Percentiles rank a stretch among this genome's conserved stretches.
Evolutionary conservation across 2,888 invertebrate species (phyloP).

Genomic region (Pteria penguin): DNA sequence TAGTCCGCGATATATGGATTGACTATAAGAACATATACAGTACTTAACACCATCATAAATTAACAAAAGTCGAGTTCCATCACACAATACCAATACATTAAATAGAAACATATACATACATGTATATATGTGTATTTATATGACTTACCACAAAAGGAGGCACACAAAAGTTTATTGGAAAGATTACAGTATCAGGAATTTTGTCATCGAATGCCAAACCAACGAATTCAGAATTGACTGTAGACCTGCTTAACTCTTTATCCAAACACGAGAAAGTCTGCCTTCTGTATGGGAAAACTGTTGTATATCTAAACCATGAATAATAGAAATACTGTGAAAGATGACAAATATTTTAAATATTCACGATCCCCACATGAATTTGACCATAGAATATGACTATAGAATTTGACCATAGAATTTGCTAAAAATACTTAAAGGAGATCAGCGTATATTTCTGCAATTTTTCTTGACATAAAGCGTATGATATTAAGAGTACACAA

Average conservation of each 20-base stretch:
- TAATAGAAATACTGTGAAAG: too few relatives aligned
- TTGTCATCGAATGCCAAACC: conserved; percentile 61
- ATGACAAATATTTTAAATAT: too few relatives aligned
- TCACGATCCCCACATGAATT: too few relatives aligned
- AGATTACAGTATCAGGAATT: conserved; percentile 62
- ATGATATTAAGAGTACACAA: too few relatives aligned
- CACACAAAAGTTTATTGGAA: conserved; percentile 66
- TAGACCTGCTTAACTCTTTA: conserved; percentile 55
- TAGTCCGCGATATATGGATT: too few relatives aligned
- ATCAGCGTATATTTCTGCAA: too few relatives aligned
- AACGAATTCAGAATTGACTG: conserved; percentile 53
- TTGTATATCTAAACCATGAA: conserved; percentile 72
- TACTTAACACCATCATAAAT: neutral
- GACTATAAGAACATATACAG: neutral
- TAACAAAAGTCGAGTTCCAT: neutral
- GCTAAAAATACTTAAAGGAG: too few relatives aligned
- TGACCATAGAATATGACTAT: too few relatives aligned
- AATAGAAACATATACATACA: neutral
- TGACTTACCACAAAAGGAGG: conserved; percentile 67
- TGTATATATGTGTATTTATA: neutral
- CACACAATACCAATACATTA: neutral
- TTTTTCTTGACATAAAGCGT: too few relatives aligned
- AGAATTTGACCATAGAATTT: too few relatives aligned
- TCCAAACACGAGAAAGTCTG: conserved; percentile 67
- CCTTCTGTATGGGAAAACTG: conserved; percentile 63